A percentile compares a stretch with the other conserved stretches of the same genome.
phyloP scores from a whole-genome alignment of 1,140 invertebrate species.

The Coptotermes formosanus region DNA sequence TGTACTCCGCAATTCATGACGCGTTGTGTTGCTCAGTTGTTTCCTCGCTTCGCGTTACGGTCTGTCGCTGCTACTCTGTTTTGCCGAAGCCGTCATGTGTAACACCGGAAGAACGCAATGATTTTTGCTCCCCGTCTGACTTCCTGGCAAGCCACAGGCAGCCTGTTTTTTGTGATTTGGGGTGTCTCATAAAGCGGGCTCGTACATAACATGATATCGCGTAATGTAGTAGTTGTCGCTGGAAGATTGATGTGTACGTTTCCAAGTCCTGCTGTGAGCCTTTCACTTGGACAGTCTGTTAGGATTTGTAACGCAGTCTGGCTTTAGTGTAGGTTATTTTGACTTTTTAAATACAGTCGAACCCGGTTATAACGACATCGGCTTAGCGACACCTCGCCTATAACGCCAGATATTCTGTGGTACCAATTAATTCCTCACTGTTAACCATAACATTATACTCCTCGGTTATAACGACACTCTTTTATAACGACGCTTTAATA shows the following conservation, averaged over 20 bases:
- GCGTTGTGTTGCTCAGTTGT: slow-evolving; percentile 32
- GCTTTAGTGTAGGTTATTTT: neutral
- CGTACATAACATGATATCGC: neutral
- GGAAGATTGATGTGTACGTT: neutral
- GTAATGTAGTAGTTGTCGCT: neutral
- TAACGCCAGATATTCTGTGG: no score
- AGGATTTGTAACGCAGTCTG: neutral
- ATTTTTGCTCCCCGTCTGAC: slow-evolving; percentile 32
- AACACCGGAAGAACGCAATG: slow-evolving; percentile 34
- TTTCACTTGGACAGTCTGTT: neutral
- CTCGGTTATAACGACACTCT: no score
- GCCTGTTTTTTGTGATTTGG: slow-evolving; percentile 1
- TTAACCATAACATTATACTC: no score
- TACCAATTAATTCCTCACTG: no score
- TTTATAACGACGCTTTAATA: no score
- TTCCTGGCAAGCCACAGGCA: slow-evolving; percentile 27
- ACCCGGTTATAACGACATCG: no score
- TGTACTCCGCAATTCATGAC: slow-evolving; percentile 28
- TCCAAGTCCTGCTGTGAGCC: neutral
- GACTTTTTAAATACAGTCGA: neutral
- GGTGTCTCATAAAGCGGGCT: neutral
- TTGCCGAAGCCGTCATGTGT: slow-evolving; percentile 32
- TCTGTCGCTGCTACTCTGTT: slow-evolving; percentile 34
- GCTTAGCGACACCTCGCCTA: no score
- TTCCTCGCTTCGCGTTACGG: slow-evolving; percentile 32